Percentiles rank a stretch among this genome's conserved stretches.
phyloP scores from a whole-genome alignment of 2,797 vertebrate genomes.

The Amblyopsis hoosieri region DNA sequence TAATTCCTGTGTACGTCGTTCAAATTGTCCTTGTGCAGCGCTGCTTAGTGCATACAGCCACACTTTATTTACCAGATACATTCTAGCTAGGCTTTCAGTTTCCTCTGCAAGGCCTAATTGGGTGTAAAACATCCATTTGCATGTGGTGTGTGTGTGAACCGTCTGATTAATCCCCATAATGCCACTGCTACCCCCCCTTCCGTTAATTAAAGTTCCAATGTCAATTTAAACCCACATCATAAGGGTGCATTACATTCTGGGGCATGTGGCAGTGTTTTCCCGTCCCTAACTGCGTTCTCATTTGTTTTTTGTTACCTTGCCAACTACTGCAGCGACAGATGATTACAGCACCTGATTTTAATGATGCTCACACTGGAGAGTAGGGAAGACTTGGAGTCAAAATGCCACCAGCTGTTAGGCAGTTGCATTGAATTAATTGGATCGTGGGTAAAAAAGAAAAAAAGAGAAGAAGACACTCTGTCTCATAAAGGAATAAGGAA shows the following conservation, averaged over 20 bases:
- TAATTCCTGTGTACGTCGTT: slow-evolving; percentile 1
- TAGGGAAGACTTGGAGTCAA: slow-evolving; percentile 85
- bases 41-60: not conserved
- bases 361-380: slow-evolving; percentile 84
- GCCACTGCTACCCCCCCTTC: slow-evolving; percentile 58
- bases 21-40: not conserved
- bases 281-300: slow-evolving; percentile 76
- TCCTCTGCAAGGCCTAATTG: slow-evolving; percentile 44
- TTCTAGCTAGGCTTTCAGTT: slow-evolving; percentile 22
- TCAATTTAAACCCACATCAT: slow-evolving; percentile 86
- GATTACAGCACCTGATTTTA: slow-evolving; percentile 86
- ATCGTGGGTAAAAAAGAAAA: slow-evolving; percentile 77
- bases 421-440: slow-evolving; percentile 86
- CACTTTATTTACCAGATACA: not conserved
- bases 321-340: slow-evolving; percentile 83
- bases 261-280: slow-evolving; percentile 75
- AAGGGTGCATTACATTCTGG: slow-evolving; percentile 77
- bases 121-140: slow-evolving; percentile 60
- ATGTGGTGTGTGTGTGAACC: slow-evolving; percentile 47
- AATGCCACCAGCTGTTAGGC: slow-evolving; percentile 87
- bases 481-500: slow-evolving; percentile 81
- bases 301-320: slow-evolving; percentile 84
- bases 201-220: slow-evolving; percentile 84
- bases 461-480: slow-evolving; percentile 64
- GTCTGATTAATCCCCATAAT: slow-evolving; percentile 74